Conservation (phyloP, 2,113 vertebrate genomes). For the Aphyosemion australe region DNA sequence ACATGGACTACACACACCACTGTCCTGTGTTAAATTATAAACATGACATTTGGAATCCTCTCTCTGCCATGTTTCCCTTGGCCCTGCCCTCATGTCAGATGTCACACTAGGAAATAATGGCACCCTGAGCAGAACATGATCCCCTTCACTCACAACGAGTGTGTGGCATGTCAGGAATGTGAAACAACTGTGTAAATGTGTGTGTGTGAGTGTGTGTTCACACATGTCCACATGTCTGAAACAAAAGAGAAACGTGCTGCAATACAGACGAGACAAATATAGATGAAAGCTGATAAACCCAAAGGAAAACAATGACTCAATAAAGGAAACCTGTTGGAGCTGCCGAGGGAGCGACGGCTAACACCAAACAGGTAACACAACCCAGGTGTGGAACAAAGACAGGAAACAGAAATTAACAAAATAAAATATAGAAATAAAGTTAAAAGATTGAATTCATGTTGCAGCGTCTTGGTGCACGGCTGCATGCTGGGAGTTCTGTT, state of each 20-base stretch:
- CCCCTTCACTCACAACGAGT: slow-evolving; percentile 47
- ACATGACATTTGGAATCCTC: neutral
- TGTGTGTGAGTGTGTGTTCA: slow-evolving; percentile 10
- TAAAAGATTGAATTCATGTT: too few relatives aligned
- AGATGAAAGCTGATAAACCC: neutral
- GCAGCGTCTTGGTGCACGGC: slow-evolving; percentile 23
- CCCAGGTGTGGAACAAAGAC: neutral
- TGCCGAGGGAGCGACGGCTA: neutral
- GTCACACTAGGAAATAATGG: slow-evolving; percentile 36
- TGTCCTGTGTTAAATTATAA: slow-evolving; percentile 23
- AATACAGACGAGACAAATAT: neutral
- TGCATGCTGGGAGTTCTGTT: neutral
- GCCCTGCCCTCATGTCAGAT: slow-evolving; percentile 44
- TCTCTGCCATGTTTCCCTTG: neutral
- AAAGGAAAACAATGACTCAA: neutral
- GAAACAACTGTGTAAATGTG: slow-evolving; percentile 38
- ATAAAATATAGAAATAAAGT: too few relatives aligned
- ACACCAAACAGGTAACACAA: neutral
- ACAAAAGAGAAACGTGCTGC: neutral
- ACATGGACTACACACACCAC: neutral
- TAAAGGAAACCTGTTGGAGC: neutral
- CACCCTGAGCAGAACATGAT: slow-evolving; percentile 33
- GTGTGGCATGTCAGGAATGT: slow-evolving; percentile 41
- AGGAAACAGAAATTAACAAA: neutral
- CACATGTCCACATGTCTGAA: slow-evolving; percentile 1